Conservation (phyloP, 1,140 invertebrate species). For the Zaprionus ornatus region DNA sequence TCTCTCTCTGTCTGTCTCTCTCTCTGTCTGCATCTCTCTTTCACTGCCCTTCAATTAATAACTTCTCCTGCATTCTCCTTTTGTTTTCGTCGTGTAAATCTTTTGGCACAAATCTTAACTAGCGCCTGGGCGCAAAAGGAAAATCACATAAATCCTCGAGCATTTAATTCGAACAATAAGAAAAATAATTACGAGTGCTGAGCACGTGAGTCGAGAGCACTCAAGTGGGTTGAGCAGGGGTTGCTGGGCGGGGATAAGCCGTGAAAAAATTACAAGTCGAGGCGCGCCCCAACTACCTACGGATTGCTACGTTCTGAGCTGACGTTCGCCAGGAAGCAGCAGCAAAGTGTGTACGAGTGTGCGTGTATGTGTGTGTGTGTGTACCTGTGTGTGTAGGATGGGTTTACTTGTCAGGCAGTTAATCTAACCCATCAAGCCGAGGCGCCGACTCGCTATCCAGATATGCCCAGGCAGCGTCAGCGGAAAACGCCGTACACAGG, state of each 20-base stretch:
- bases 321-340: slow-evolving; percentile 72
- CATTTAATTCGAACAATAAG: slow-evolving; percentile 81
- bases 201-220: slow-evolving; percentile 77
- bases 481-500: slow-evolving; percentile 77
- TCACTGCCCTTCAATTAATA: slow-evolving; percentile 64
- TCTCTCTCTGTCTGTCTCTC: neutral
- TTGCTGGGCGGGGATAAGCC: slow-evolving; percentile 59
- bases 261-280: slow-evolving; percentile 77
- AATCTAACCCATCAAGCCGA: slow-evolving; percentile 78
- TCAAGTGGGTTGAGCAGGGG: slow-evolving; percentile 31
- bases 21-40: neutral
- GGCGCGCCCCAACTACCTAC: slow-evolving; percentile 31
- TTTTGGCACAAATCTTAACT: slow-evolving; percentile 60
- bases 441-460: slow-evolving; percentile 67
- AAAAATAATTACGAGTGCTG: slow-evolving; percentile 80
- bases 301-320: slow-evolving; percentile 56
- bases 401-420: slow-evolving; percentile 81
- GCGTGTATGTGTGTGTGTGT: slow-evolving; percentile 19
- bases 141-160: slow-evolving; percentile 75
- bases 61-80: slow-evolving; percentile 37
- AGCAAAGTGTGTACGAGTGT: slow-evolving; percentile 56
- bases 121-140: slow-evolving; percentile 33
- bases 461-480: slow-evolving; percentile 63
- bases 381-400: slow-evolving; percentile 45
- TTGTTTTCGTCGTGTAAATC: slow-evolving; percentile 29